Evolutionary conservation across 2,113 vertebrate genomes (phyloP).

Genomic region (Dromaius novaehollandiae): DNA sequence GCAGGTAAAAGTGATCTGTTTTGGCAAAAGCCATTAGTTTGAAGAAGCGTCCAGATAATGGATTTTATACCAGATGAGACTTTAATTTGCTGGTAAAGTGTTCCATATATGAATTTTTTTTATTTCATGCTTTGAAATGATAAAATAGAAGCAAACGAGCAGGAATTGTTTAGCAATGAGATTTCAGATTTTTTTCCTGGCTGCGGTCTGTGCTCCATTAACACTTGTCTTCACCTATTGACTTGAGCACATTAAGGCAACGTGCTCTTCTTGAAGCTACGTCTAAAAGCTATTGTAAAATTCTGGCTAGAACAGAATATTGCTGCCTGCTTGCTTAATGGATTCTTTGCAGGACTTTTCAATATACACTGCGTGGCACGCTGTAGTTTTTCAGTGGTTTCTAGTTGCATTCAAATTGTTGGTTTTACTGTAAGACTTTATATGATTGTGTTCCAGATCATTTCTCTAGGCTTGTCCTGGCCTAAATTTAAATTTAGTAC

Average conservation of each 20-base stretch:
- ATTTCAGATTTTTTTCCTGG: background rate
- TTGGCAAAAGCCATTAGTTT: background rate
- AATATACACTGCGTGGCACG: background rate
- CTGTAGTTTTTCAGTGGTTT: background rate
- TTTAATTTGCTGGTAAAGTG: background rate
- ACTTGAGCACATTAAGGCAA: background rate
- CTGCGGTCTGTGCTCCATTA: background rate
- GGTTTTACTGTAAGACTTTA: background rate
- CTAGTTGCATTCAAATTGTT: background rate
- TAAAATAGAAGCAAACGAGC: background rate
- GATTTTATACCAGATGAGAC: background rate
- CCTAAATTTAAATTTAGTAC: constrained; percentile 7
- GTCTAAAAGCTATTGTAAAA: background rate
- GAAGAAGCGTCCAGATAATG: background rate
- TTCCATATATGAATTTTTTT: background rate
- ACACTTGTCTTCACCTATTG: background rate
- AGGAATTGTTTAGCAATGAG: background rate
- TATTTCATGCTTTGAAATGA: background rate
- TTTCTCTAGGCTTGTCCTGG: constrained; percentile 1
- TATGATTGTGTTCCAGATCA: background rate
- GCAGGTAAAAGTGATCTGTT: background rate
- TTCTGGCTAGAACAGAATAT: background rate
- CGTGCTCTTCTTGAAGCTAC: background rate
- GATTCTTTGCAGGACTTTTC: background rate
- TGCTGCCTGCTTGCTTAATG: background rate